A percentile compares a stretch with the other conserved stretches of the same genome.
Evolutionary conservation across 1,140 invertebrate genomes (phyloP).

Genomic region (Lepidurus arcticus): DNA sequence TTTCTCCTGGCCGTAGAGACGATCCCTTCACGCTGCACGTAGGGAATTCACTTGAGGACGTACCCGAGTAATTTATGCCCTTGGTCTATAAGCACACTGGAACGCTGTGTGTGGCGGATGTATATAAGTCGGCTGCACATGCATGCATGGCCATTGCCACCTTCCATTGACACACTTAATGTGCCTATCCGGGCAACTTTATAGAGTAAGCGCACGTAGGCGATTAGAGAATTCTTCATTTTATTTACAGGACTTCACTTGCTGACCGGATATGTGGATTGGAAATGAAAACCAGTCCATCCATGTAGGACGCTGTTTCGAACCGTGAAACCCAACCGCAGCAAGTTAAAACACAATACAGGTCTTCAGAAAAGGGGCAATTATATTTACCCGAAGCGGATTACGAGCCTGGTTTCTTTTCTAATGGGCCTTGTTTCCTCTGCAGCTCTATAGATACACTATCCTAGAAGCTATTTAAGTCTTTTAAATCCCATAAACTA

Average conservation of each 20-base stretch:
- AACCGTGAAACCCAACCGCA: neutral
- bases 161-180: neutral
- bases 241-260: neutral
- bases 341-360: neutral
- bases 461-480: too few species aligned
- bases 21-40: neutral
- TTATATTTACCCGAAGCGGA: too few species aligned
- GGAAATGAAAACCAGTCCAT: neutral
- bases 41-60: neutral
- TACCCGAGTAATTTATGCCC: neutral
- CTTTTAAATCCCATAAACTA: too few species aligned
- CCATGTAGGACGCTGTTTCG: too few species aligned
- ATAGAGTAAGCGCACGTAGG: neutral
- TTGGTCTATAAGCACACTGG: neutral
- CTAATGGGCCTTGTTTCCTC: too few species aligned
- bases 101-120: neutral
- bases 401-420: too few species aligned
- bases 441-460: too few species aligned
- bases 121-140: neutral
- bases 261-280: neutral
- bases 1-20: neutral
- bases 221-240: neutral
- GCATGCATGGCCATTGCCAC: neutral
- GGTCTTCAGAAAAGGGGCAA: too few species aligned
- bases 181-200: neutral